These are phyloP conservation scores for Brachyptera risi DNA, from an alignment of 2,888 invertebrate genomes.

Conservation along the genomic window DNA sequence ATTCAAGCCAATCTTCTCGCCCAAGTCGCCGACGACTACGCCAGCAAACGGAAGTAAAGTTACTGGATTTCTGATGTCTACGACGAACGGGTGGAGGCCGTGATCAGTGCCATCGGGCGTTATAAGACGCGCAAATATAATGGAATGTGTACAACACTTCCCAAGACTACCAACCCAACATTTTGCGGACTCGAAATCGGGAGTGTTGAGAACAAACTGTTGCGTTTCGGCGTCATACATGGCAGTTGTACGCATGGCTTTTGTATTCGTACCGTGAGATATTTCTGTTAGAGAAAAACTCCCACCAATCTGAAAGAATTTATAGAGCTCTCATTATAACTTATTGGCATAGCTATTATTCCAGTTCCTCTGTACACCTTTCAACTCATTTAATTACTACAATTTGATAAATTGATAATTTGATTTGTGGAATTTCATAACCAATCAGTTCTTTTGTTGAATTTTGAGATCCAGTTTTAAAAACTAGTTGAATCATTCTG, in stretches of 20 bases:
- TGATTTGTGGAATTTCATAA: too few species aligned
- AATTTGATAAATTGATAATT: too few species aligned
- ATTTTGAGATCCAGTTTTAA: too few species aligned
- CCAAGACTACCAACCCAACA: conserved; percentile 82
- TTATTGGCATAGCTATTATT: too few species aligned
- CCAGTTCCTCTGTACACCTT: too few species aligned
- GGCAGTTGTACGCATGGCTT: conserved; percentile 81
- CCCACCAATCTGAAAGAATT: conserved; percentile 59
- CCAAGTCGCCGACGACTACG: conserved; percentile 54
- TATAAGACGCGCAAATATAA: conserved; percentile 53
- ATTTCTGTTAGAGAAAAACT: conserved; percentile 88
- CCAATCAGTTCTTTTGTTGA: too few species aligned
- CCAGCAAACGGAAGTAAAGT: conserved; percentile 46
- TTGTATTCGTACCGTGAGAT: conserved; percentile 86
- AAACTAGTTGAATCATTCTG: too few species aligned
- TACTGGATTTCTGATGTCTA: conserved; percentile 46
- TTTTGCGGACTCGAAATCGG: conserved; percentile 74
- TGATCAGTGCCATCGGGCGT: conserved; percentile 48
- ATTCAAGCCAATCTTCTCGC: conserved; percentile 53
- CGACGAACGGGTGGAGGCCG: conserved; percentile 53
- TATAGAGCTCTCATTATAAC: too few species aligned
- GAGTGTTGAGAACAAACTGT: conserved; percentile 68
- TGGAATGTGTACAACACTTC: conserved; percentile 51
- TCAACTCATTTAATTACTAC: too few species aligned
- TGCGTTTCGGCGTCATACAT: conserved; percentile 68